Base-by-base conservation (phyloP, 2,113 vertebrate genomes). In the Sitta europaea region DNA sequence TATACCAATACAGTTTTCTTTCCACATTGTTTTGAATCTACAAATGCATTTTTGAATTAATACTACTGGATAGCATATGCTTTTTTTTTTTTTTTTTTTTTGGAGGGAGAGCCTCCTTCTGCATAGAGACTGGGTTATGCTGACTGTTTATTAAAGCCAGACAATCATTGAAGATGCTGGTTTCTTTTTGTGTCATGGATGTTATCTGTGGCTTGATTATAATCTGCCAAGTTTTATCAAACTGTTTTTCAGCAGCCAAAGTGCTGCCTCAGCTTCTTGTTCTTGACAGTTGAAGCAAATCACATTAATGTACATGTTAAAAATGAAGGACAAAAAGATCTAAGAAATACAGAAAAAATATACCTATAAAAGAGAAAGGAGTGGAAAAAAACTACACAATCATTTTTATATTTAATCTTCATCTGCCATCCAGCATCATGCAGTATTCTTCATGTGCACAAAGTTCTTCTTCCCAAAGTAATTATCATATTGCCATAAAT, bases 41-140 rank as follows among this genome's bases (percentile, higher is more conserved):
- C 18, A 73, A 76, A 66, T 24, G 11, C 5, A 38, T 54, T 88
- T 90, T 76, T 88, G 0, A 76, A n/a, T 58, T 59, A 70, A 17
- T 45, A 29, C 20, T 70, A n/a, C 50, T 9, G 5, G 9, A 51
- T 3, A 65, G 7, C 61, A 29, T 66, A 76, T 87, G 9, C 22
- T 12, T 29, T 80, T 90, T 91, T 62, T 7, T 36, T 31, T 43
- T 51, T 51, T 53, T n/a, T n/a, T n/a, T n/a, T n/a, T n/a, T n/a
- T 53, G 4, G 4, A 28, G 18, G 7, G 35, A 2, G 0, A 35
- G 23, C 5, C 3, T 66, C 7, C 81, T 91, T 31, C 3, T 86
- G 61, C 6, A 11, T 33, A 85, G 25, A 59, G 50, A 68, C 25
- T n/a, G 45, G 3, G 5, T 67, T 84, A 53, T 0, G 0, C 17